Conservation (phyloP, 2,113 vertebrate genomes). For the Engystomops pustulosus region DNA sequence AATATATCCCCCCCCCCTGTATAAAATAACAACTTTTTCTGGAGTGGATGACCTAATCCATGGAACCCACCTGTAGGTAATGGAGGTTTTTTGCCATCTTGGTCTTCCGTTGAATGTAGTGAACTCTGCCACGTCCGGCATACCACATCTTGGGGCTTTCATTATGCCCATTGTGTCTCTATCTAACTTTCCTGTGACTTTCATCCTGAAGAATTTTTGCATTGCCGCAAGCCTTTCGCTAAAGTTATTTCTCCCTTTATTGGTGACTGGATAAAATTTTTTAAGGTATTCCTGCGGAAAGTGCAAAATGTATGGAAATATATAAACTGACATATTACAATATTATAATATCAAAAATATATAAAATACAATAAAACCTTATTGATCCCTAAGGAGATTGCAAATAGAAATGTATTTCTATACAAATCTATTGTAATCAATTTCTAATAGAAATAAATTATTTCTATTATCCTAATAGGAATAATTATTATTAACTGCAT, state of each 20-base stretch:
- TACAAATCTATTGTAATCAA: too few species aligned
- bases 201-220: constrained; percentile 70
- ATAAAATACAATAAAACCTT: too few species aligned
- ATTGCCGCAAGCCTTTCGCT: constrained; percentile 66
- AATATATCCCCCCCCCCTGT: too few species aligned
- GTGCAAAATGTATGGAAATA: constrained; percentile 1
- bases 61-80: constrained; percentile 71
- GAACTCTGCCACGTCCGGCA: constrained; percentile 69
- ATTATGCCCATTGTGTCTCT: constrained; percentile 64
- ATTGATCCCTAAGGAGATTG: too few species aligned
- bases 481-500: too few species aligned
- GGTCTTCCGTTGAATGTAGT: constrained; percentile 65
- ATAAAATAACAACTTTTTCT: too few species aligned
- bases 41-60: neutral
- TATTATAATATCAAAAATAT: too few species aligned
- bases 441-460: too few species aligned
- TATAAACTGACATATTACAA: too few species aligned
- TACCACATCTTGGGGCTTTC: constrained; percentile 66
- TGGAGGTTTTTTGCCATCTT: constrained; percentile 69
- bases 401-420: too few species aligned
- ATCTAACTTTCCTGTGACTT: constrained; percentile 63
- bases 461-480: too few species aligned
- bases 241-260: constrained; percentile 58
- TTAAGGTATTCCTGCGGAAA: constrained; percentile 71
- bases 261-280: constrained; percentile 65